These are phyloP conservation scores for Bolinopsis microptera DNA, from an alignment of 37 sponge, comb jelly and placozoan species.

Conservation along the genomic window DNA sequence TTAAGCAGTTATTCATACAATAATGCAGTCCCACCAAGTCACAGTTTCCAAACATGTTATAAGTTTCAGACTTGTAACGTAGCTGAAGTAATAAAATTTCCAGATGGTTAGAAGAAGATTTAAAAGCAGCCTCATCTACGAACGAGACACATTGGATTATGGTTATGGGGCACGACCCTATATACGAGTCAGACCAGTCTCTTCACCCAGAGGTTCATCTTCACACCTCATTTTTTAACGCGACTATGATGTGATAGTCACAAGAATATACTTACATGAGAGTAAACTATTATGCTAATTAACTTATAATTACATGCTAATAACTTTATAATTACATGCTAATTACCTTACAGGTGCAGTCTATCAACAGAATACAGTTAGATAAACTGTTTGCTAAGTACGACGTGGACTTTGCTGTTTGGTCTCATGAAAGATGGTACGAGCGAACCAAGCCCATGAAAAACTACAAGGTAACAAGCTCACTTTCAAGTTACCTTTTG, in stretches of 20 bases:
- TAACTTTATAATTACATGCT: too few relatives aligned
- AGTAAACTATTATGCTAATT: too few relatives aligned
- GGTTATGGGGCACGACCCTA: slow-evolving; percentile 25
- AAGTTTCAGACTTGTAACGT: too few relatives aligned
- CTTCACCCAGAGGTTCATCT: neutral
- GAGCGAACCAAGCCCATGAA: slow-evolving; percentile 22
- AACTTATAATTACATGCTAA: too few relatives aligned
- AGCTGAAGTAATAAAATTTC: neutral
- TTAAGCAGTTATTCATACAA: too few relatives aligned
- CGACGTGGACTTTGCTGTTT: slow-evolving; percentile 53
- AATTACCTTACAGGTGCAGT: neutral
- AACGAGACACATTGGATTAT: neutral
- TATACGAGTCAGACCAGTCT: neutral
- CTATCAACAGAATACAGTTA: neutral
- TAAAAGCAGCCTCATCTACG: neutral
- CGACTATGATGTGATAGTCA: too few relatives aligned
- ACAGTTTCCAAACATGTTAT: too few relatives aligned
- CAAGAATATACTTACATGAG: too few relatives aligned
- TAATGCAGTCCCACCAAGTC: too few relatives aligned
- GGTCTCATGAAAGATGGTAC: slow-evolving; percentile 59
- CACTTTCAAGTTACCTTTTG: too few relatives aligned
- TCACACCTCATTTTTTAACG: too few relatives aligned
- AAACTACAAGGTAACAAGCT: neutral
- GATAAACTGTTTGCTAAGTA: neutral
- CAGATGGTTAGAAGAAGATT: neutral